A percentile compares a stretch with the other conserved stretches of the same genome.
Evolutionary conservation across 2,113 vertebrate species (phyloP).

Genomic region (Xenopus tropicalis): DNA sequence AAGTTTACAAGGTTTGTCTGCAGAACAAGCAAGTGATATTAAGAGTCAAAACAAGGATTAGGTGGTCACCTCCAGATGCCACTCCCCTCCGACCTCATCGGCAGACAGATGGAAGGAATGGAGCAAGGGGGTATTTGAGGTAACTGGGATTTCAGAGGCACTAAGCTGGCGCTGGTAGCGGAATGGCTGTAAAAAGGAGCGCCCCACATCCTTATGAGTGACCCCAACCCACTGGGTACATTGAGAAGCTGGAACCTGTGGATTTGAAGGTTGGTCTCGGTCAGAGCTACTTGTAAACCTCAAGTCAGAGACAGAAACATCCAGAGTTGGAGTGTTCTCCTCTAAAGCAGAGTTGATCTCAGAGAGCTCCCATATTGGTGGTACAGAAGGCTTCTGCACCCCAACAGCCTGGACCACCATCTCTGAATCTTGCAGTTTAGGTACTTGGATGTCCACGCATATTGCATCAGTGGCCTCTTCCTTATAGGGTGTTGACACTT

Average conservation of each 20-base stretch:
- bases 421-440: conserved; percentile 29
- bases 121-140: neutral
- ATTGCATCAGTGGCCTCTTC: conserved; percentile 29
- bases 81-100: neutral
- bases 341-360: conserved; percentile 47
- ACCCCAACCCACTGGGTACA: conserved; percentile 35
- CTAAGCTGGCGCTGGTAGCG: neutral
- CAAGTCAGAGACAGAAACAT: conserved; percentile 47
- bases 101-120: neutral
- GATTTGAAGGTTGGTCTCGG: fast-evolving
- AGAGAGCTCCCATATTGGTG: conserved; percentile 50
- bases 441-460: neutral
- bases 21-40: too few relatives aligned
- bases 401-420: neutral
- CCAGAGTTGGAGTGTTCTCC: conserved; percentile 33
- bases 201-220: conserved; percentile 13
- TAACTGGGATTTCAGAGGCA: fast-evolving
- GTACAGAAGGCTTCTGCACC: conserved; percentile 35
- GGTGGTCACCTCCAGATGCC: neutral
- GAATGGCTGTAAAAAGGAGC: neutral
- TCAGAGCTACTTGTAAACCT: conserved; percentile 29
- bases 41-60: neutral
- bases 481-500: conserved; percentile 51
- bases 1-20: too few relatives aligned
- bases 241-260: conserved; percentile 4